These are phyloP conservation scores for Diplodus sargus DNA, from an alignment of 2,797 vertebrate genomes.

Conservation along the genomic window DNA sequence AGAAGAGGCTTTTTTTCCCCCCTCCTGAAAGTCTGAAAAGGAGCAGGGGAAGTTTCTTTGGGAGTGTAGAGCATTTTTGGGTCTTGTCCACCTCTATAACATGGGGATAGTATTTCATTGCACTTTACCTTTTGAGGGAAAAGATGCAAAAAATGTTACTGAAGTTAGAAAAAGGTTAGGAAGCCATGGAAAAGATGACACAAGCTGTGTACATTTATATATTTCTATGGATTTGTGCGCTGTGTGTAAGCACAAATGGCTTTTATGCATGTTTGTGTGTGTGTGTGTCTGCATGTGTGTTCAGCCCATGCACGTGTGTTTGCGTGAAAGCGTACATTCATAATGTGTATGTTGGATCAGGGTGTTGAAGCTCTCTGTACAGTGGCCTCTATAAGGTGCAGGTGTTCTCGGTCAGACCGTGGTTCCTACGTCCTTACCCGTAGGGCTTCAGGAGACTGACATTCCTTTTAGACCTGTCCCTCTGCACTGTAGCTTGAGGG, in stretches of 20 bases:
- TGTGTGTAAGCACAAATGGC: conserved; percentile 49
- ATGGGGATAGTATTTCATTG: conserved; percentile 76
- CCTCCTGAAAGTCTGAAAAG: conserved; percentile 69
- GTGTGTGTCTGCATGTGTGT: conserved; percentile 46
- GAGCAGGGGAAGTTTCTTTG: conserved; percentile 72
- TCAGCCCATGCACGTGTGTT: conserved; percentile 62
- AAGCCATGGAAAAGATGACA: conserved; percentile 72
- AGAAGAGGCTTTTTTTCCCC: conserved; percentile 48
- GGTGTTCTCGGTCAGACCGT: conserved; percentile 83
- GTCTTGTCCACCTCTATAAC: conserved; percentile 77
- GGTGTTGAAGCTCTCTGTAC: conserved; percentile 69
- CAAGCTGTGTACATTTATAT: conserved; percentile 36
- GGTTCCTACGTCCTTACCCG: conserved; percentile 75
- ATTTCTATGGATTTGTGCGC: conserved; percentile 47
- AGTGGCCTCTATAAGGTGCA: conserved; percentile 72
- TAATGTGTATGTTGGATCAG: conserved; percentile 78
- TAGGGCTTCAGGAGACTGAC: conserved; percentile 75
- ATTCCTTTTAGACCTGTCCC: conserved; percentile 75
- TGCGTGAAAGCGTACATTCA: conserved; percentile 76
- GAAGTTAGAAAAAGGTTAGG: conserved; percentile 57
- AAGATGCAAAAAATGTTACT: conserved; percentile 66
- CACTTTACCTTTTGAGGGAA: conserved; percentile 69
- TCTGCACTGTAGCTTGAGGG: conserved; percentile 53
- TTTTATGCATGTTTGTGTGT: conserved; percentile 57
- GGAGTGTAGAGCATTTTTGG: conserved; percentile 80